Evolutionary conservation across 2,888 invertebrate species (phyloP).

Genomic region (Catocala fraxini): DNA sequence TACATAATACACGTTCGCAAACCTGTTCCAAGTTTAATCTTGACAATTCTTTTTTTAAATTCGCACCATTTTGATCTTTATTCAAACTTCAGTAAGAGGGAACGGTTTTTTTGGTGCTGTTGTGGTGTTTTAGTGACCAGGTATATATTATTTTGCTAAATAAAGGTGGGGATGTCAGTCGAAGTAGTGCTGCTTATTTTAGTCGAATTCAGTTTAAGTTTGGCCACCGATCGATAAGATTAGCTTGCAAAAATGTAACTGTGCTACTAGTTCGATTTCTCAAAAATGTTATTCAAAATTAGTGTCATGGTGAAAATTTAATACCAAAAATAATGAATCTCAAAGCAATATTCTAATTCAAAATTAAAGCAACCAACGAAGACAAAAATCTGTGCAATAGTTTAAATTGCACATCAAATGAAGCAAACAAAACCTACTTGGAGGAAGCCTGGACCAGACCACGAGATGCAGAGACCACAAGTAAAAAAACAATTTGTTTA

Average conservation of each 20-base stretch:
- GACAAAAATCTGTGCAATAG: slow-evolving; percentile 6
- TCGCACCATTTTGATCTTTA: slow-evolving; percentile 28
- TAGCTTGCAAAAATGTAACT: slow-evolving; percentile 28
- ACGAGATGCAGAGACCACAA: slow-evolving; percentile 43
- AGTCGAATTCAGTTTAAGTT: slow-evolving; percentile 44
- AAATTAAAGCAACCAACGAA: neutral
- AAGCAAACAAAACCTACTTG: slow-evolving; percentile 18
- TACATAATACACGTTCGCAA: slow-evolving; percentile 46
- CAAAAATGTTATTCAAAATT: slow-evolving; percentile 9
- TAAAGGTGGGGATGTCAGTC: slow-evolving; percentile 52
- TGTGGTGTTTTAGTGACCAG: slow-evolving; percentile 19
- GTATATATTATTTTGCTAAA: slow-evolving; percentile 27
- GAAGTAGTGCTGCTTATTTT: slow-evolving; percentile 39
- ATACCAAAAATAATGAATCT: neutral
- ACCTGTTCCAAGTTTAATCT: slow-evolving; percentile 25
- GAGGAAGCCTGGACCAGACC: slow-evolving; percentile 34
- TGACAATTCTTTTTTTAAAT: slow-evolving; percentile 16
- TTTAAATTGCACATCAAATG: slow-evolving; percentile 11
- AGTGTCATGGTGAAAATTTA: slow-evolving; percentile 5
- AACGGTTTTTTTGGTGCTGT: slow-evolving; percentile 4
- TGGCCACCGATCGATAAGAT: slow-evolving; percentile 45
- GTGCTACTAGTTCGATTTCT: slow-evolving; percentile 13
- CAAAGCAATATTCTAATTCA: neutral
- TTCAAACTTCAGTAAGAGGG: slow-evolving; percentile 8
- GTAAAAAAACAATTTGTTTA: slow-evolving; percentile 65